These are phyloP conservation scores for Myotis yumanensis DNA, from an alignment of 2,113 vertebrate species.

Conservation along the genomic window DNA sequence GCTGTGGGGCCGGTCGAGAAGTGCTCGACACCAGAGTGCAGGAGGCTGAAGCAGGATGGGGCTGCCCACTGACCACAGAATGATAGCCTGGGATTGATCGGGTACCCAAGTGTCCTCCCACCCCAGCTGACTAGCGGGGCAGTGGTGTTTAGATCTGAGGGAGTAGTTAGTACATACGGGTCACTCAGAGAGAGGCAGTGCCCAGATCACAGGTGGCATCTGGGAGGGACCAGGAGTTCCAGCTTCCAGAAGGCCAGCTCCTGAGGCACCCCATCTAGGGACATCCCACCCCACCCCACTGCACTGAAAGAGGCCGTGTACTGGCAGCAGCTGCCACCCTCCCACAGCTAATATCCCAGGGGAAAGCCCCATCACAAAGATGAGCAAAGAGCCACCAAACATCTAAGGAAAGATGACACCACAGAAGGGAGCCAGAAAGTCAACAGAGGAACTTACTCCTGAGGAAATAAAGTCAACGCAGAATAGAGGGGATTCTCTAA, in stretches of 20 bases:
- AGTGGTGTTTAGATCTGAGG: not conserved
- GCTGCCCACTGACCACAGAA: not conserved
- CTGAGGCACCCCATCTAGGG: too few relatives aligned
- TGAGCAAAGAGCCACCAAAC: not conserved
- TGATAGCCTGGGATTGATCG: not conserved
- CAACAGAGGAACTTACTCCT: not conserved
- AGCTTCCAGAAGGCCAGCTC: not conserved
- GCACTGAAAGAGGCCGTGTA: not conserved
- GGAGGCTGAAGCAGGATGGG: not conserved
- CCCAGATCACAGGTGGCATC: not conserved
- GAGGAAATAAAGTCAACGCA: not conserved
- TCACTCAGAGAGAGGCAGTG: not conserved
- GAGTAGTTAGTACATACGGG: fast-evolving
- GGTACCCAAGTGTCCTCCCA: not conserved
- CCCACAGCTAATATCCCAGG: not conserved
- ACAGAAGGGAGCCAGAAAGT: not conserved
- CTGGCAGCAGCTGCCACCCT: not conserved
- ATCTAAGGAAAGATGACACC: not conserved
- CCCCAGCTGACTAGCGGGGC: not conserved
- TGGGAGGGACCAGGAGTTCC: not conserved
- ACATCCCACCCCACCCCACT: not conserved
- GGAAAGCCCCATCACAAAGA: not conserved
- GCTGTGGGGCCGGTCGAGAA: not conserved
- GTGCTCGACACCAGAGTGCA: not conserved
- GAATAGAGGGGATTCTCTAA: not conserved